phyloP scores from a whole-genome alignment of 2,113 vertebrate genomes.

The Bubo scandiacus region DNA sequence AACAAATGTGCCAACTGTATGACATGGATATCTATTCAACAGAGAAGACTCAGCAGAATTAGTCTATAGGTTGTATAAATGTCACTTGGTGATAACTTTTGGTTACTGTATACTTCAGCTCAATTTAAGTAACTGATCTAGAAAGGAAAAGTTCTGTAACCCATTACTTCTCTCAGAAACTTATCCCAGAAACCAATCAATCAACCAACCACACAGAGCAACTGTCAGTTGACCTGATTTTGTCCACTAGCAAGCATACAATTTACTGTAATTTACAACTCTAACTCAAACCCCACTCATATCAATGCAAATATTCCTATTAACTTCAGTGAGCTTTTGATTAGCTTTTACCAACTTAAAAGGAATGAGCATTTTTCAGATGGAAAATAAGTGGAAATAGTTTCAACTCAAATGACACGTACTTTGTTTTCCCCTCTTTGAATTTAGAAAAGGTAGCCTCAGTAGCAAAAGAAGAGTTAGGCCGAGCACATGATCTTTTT shows the following conservation, averaged over 20 bases:
- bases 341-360: background rate
- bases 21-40: constrained; percentile 27
- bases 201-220: background rate
- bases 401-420: background rate
- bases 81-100: constrained; percentile 19
- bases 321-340: background rate
- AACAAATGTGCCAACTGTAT: constrained; percentile 47
- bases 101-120: background rate
- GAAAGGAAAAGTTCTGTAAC: background rate
- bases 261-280: background rate
- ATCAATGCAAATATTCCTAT: background rate
- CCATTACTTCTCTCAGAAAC: background rate
- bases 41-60: constrained; percentile 53
- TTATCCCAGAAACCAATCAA: background rate
- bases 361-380: background rate
- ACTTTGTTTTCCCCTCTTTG: background rate
- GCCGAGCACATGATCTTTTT: background rate
- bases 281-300: background rate
- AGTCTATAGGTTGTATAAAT: constrained; percentile 39
- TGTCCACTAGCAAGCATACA: background rate
- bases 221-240: background rate
- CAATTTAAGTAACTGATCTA: background rate
- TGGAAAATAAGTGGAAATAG: background rate
- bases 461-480: background rate
- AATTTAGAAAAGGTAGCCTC: background rate